Base-by-base conservation (phyloP, 2,113 vertebrate species). In the Falcunculus frontatus region DNA sequence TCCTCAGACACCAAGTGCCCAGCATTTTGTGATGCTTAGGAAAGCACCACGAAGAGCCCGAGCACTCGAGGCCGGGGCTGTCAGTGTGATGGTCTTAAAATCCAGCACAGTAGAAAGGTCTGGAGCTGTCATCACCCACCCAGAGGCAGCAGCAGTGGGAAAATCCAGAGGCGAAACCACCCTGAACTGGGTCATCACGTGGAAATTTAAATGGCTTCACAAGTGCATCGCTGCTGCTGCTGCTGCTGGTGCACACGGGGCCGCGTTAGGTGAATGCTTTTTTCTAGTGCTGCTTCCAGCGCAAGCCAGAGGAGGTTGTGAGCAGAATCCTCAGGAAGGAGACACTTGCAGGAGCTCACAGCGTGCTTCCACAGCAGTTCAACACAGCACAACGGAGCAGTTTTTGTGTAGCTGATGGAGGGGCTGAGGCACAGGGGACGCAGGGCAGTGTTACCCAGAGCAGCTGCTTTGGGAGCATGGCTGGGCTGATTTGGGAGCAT, bases 41-140 rank as follows among this genome's bases (percentile, higher is more conserved):
- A 25, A 52, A 82, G 56, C 26, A 3, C 39, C 42, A 0, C 0
- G 0, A 41, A 4, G 57, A 44, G 50, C 9, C 42, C 0, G 1
- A 50, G 70, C 19, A 7, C 60, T n/a, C 1, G 1, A 13, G 60
- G 59, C 80, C 56, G 46, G 41, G 52, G 59, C 67, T 88, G 67
- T 55, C 72, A 32, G 39, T 0, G 16, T 20, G 16, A 29, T 49
- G 67, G 78, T 82, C 50, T 63, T 5, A 25, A 67, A 80, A 33
- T 22, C 65, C 11, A 44, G 84, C 19, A 11, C 39, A 44, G 85
- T 50, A 76, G 93, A 49, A 1, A 46, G 69, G 67, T 26, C 68
- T 70, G 79, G 62, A 90, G 78, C 69, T 70, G 81, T 59, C 87
- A 49, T 27, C 55, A 37, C 33, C 35, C 50, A 25, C 42, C 30